Percentiles rank a stretch among this genome's conserved stretches.
Evolutionary conservation across 2,113 vertebrate species (phyloP).

Genomic region (Ardeotis arabs): DNA sequence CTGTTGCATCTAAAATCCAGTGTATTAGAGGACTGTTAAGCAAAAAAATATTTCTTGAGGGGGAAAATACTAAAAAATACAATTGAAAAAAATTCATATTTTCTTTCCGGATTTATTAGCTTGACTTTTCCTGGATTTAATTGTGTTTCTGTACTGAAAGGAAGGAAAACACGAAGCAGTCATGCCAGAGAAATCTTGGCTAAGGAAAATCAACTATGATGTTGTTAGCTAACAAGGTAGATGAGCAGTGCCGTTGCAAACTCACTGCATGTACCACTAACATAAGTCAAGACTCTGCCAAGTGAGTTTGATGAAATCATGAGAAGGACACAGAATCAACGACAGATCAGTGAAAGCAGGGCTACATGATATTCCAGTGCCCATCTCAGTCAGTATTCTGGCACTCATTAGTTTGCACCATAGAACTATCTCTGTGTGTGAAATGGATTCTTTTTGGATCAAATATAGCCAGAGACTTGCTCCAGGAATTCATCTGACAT

Average conservation of each 20-base stretch:
- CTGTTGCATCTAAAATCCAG: not conserved
- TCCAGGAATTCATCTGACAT: not conserved
- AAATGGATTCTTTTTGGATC: not conserved
- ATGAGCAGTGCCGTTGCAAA: not conserved
- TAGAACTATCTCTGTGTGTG: not conserved
- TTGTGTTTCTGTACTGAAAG: not conserved
- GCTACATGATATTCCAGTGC: not conserved
- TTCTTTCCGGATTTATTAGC: not conserved
- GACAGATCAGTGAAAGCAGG: not conserved
- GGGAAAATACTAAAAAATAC: not conserved
- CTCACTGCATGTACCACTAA: not conserved
- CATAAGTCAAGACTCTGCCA: not conserved
- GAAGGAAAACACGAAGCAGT: not conserved
- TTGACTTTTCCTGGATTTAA: not conserved
- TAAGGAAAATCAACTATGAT: not conserved
- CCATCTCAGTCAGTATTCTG: not conserved
- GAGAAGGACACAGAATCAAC: not conserved
- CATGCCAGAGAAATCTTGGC: not conserved
- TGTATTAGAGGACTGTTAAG: not conserved
- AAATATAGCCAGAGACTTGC: not conserved
- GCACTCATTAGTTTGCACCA: not conserved
- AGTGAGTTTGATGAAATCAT: not conserved
- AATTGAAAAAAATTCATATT: not conserved
- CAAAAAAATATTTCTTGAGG: not conserved
- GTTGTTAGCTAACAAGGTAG: not conserved